A percentile compares a stretch with the other conserved stretches of the same genome.
phyloP scores from a whole-genome alignment of 2,113 vertebrate genomes.

The Cyanistes caeruleus region DNA sequence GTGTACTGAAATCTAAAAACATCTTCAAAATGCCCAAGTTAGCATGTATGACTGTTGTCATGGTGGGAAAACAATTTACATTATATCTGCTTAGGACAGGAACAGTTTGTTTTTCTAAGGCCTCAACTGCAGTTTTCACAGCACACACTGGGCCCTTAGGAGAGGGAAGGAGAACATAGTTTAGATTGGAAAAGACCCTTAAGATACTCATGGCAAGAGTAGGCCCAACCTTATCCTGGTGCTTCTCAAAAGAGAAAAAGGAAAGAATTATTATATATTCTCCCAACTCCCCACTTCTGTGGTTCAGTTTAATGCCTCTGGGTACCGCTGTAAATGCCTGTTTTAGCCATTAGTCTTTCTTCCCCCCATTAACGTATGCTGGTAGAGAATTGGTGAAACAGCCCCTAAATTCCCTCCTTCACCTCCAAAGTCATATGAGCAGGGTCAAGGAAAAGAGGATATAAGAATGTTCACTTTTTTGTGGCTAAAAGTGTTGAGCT shows the following conservation, averaged over 20 bases:
- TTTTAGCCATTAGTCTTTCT: background rate
- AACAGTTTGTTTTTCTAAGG: background rate
- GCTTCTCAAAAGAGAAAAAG: background rate
- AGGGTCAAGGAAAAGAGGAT: background rate
- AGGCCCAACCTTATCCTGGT: background rate
- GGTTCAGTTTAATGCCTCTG: background rate
- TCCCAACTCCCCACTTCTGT: background rate
- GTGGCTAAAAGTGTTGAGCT: background rate
- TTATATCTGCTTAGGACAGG: background rate
- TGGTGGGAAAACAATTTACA: background rate
- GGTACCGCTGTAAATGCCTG: background rate
- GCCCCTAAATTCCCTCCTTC: background rate
- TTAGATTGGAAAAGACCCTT: background rate
- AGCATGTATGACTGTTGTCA: background rate
- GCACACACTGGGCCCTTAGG: background rate
- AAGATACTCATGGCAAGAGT: background rate
- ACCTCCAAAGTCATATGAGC: background rate
- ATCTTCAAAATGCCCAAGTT: background rate
- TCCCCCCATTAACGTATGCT: accelerated
- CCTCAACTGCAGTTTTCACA: background rate
- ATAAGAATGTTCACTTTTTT: background rate
- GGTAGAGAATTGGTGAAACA: background rate
- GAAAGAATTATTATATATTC: background rate
- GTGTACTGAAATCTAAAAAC: background rate
- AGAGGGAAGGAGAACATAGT: background rate